Evolutionary conservation across 2,888 invertebrate genomes (phyloP), one percentile per base, ranked within the genome.

Genomic region (Philaethria dido): DNA sequence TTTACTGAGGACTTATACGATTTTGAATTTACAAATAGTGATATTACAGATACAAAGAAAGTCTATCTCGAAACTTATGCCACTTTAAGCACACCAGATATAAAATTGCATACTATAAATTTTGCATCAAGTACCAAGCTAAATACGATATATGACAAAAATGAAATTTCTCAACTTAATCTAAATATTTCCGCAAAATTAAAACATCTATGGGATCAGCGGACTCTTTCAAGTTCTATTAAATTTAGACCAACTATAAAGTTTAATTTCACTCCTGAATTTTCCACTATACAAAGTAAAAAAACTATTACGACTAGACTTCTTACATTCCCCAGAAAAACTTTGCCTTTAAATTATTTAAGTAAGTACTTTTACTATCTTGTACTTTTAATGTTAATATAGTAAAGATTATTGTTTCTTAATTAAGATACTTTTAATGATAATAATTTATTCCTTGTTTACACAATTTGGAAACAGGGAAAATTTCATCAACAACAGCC

Each of bases 1-100:
- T 42, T 54, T 16, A 68, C 74, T 33, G 70, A 73, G 36, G 70
- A 70, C 42, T 64, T 71, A 48, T 73, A 70, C 25, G 72, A 73
- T 67, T 74, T 74, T 50, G 69, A 69, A 63, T 65, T 68, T 20
- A 66, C 65, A 59, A 65, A 50, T 33, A 61, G 14, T 57, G 13
- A 55, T 16, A 9, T 44, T 8, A 64, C 18, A 59, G 16, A 6
- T 13, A 22, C 22, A 55, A 22, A 55, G 42, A 20, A 55, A 11
- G 5, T 29, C 8, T 54, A 25, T 57, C 16, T 16, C n/a, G 5
- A 13, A 42, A 57, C 42, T 4, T 42, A 25, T 16, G 42, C 57
- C 13, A 57, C 42, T 42, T 57, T 57, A 25, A 42, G 42, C n/a
- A 11, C 13, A 22, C 57, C n/a, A n/a, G 42, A 42, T 22, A 16